Base-by-base conservation (phyloP, 2,113 vertebrate species). In the Ailuropoda melanoleuca region DNA sequence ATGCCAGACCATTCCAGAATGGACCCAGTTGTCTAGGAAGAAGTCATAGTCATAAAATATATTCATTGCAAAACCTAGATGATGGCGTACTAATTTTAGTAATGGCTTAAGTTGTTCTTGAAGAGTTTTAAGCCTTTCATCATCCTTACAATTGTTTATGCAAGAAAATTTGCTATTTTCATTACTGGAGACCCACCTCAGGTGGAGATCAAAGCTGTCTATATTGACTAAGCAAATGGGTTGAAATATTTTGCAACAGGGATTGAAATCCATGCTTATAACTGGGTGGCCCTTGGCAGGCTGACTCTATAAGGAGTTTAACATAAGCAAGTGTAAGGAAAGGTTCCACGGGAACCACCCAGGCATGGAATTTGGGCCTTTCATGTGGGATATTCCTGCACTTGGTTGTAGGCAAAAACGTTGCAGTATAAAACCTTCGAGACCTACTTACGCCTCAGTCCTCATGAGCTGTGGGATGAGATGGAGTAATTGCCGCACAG, bases 131-230 rank as follows among this genome's bases (percentile, higher is more conserved):
- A 88, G 80, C 82, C 8, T 89, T 83, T 95, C 66, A 68, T 83
- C 37, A 31, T 62, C 62, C 34, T 82, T 82, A 31, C 24, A 55
- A 94, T 92, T 77, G 60, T 91, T 94, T 50, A 58, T 92, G 34
- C 34, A 70, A 84, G 90, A 84, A 84, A 95, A 46, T 37, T 91
- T 95, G 88, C 43, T 88, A 89, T 92, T 64, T 66, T 70, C 39
- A 77, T 78, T 86, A 68, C 86, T 17, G 4, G 48, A 43, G 68
- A 70, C 60, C 66, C 66, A 58, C 83, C 74, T 91, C 26, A 46
- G 26, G 53, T 97, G 74, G 75, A 87, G 84, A 93, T 88, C 87
- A 96, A 96, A 98, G 82, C 56, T 29, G 13, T 78, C 68, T 56
- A 43, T 68, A 66, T 58, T 93, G 78, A 86, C 55, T 39, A 43